Percentiles rank a stretch among this genome's conserved stretches.
Evolutionary conservation across 2,113 vertebrate species (phyloP).

Genomic region (Calyptomena viridis): DNA sequence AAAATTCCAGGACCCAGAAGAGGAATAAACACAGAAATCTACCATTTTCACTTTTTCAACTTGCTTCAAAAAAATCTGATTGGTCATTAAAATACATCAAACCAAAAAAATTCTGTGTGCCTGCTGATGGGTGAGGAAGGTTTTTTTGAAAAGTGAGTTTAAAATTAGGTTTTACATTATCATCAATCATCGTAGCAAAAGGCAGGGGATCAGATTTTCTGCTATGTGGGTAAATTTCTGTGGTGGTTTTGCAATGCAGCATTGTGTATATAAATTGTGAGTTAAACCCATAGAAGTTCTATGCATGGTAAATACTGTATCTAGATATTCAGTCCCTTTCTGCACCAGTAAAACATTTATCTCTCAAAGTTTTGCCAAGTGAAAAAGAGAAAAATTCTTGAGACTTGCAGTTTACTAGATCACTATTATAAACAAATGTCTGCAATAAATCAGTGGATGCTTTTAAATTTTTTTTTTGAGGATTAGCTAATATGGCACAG

Average conservation of each 20-base stretch:
- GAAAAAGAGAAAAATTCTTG: not conserved
- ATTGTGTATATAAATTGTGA: not conserved
- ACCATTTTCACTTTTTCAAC: not conserved
- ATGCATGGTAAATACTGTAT: not conserved
- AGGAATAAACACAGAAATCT: not conserved
- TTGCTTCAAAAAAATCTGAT: not conserved
- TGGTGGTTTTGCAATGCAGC: conserved; percentile 17
- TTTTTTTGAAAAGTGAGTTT: conserved; percentile 2
- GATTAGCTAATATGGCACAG: not conserved
- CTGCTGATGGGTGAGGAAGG: not conserved
- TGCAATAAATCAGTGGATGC: not conserved
- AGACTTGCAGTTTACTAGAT: not conserved
- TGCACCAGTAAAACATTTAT: not conserved
- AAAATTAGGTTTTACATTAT: conserved; percentile 52
- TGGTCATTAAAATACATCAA: not conserved
- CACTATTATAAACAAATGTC: not conserved
- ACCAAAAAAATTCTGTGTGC: not conserved
- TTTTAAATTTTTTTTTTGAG: not conserved
- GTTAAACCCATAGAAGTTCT: not conserved
- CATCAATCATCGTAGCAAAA: conserved; percentile 28
- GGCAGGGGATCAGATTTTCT: conserved; percentile 30
- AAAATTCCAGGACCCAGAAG: not conserved
- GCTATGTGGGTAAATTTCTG: conserved; percentile 20
- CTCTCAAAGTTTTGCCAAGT: not conserved
- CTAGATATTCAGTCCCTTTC: not conserved